Percentiles rank a stretch among this genome's conserved stretches.
Conservation (phyloP, 2,797 vertebrate species). For the Pempheris klunzingeri region DNA sequence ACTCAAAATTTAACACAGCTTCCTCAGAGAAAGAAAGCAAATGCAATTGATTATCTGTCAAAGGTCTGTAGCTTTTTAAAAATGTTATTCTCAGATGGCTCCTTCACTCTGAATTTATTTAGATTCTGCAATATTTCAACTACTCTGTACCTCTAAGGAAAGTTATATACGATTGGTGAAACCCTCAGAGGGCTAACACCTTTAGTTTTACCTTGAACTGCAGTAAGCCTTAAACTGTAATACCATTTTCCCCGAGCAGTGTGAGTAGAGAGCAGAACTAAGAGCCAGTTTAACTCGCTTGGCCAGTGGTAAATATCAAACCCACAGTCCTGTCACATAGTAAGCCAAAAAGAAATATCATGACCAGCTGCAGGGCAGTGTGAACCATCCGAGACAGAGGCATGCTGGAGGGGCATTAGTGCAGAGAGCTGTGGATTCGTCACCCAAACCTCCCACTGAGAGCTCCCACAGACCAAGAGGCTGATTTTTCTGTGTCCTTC, state of each 20-base stretch:
- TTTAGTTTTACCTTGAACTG: constrained; percentile 31
- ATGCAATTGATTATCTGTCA: constrained; percentile 57
- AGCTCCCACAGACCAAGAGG: constrained; percentile 38
- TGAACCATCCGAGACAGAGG: constrained; percentile 47
- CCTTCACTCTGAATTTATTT: constrained; percentile 20
- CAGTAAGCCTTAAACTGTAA: constrained; percentile 34
- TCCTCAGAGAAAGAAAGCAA: constrained; percentile 24
- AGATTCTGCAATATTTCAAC: constrained; percentile 6
- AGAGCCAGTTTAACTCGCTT: constrained; percentile 56
- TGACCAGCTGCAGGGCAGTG: constrained; percentile 68
- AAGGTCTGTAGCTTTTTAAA: constrained; percentile 17
- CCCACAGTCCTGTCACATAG: constrained; percentile 50
- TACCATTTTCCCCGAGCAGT: constrained; percentile 23
- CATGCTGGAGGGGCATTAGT: constrained; percentile 77
- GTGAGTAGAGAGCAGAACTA: constrained; percentile 45
- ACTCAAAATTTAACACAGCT: constrained; percentile 48
- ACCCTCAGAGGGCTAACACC: constrained; percentile 10
- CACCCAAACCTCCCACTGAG: constrained; percentile 57
- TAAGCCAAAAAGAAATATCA: constrained; percentile 75
- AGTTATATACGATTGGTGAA: background rate
- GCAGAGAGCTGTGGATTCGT: constrained; percentile 68
- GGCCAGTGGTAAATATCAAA: constrained; percentile 76
- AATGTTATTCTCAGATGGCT: constrained; percentile 10
- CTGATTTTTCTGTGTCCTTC: constrained; percentile 45
- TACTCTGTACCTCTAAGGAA: constrained; percentile 8